Percentiles rank a stretch among this genome's conserved stretches.
Conservation (phyloP, 2,797 vertebrate genomes). For the Dromococcyx pavoninus region DNA sequence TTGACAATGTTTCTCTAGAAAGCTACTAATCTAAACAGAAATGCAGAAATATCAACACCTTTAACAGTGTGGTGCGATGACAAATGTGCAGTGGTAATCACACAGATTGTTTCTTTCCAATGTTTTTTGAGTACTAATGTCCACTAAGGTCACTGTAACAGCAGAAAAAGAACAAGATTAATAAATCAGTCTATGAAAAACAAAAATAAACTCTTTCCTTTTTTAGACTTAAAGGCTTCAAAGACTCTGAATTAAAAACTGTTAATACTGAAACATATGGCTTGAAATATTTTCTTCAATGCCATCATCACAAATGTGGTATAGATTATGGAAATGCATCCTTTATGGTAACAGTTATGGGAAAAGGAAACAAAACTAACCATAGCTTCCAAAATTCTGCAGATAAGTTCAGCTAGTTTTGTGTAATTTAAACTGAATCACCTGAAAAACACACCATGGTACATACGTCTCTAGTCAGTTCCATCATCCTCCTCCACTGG, state of each 20-base stretch:
- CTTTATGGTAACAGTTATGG: conserved; percentile 9
- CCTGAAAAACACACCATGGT: conserved; percentile 46
- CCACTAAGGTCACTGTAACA: conserved; percentile 12
- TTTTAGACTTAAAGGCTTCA: conserved; percentile 51
- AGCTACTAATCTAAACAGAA: background rate
- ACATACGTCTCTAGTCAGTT: background rate
- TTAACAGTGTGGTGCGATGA: background rate
- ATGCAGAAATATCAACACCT: background rate
- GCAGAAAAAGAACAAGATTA: conserved; percentile 27
- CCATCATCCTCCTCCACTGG: background rate
- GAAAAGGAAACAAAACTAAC: conserved; percentile 54
- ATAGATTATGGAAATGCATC: conserved; percentile 19
- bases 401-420: background rate
- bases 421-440: conserved; percentile 30
- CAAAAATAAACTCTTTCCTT: conserved; percentile 29
- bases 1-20: background rate
- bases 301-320: conserved; percentile 61
- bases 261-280: conserved; percentile 69
- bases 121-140: background rate
- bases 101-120: background rate
- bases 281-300: conserved; percentile 82
- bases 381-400: conserved; percentile 44
- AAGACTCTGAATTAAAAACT: conserved; percentile 47
- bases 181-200: conserved; percentile 6
- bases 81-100: background rate